Conservation (phyloP, 1,140 invertebrate species). For the Solenopsis fugax region DNA sequence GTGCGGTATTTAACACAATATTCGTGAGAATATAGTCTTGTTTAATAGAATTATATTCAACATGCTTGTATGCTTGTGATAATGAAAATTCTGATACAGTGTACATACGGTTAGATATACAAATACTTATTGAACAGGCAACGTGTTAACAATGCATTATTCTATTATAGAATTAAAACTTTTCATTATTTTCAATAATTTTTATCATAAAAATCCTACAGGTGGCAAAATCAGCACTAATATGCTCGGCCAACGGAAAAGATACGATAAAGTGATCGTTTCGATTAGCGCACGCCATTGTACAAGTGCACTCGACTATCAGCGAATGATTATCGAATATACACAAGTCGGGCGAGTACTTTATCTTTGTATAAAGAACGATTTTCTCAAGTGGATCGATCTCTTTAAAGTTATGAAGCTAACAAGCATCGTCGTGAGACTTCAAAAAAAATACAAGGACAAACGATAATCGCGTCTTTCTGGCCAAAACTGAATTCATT, state of each 20-base stretch:
- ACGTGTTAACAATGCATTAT: not conserved
- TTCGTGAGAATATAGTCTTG: not conserved
- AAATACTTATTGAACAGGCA: not conserved
- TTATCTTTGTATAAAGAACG: conserved; percentile 21
- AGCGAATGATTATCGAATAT: conserved; percentile 24
- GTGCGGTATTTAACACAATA: not conserved
- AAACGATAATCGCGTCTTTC: not conserved
- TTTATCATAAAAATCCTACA: not conserved
- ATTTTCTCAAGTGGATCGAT: not conserved
- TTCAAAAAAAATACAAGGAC: conserved; percentile 40
- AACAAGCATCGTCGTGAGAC: conserved; percentile 28
- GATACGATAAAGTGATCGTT: not conserved
- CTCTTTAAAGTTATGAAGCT: conserved; percentile 30
- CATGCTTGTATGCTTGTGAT: not conserved
- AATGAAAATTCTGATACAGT: not conserved
- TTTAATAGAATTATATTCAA: not conserved
- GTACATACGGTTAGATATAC: not conserved
- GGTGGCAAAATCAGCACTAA: not conserved
- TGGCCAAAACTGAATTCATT: conserved; percentile 44
- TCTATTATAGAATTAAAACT: not conserved
- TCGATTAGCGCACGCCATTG: not conserved
- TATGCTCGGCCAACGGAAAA: not conserved
- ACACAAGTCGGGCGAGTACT: not conserved
- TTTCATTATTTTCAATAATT: not conserved
- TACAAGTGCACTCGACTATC: not conserved